Evolutionary conservation across 2,113 vertebrate species (phyloP), one percentile per base, ranked within the genome.

Genomic region (Corythornis madagascariensis): DNA sequence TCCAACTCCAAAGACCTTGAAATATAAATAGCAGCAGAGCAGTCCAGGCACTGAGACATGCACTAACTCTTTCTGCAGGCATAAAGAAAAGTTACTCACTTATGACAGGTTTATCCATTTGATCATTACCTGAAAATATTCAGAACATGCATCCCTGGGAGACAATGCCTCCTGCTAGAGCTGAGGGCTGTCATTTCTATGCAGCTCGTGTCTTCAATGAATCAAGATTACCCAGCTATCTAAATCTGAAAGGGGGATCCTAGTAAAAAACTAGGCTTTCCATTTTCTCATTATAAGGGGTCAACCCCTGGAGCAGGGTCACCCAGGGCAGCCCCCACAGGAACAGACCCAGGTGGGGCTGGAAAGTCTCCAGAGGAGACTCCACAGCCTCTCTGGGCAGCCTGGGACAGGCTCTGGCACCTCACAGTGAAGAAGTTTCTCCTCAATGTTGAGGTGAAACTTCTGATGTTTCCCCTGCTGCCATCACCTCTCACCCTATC

Each of bases 141-240:
- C 92, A 67, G 66, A 92, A 76, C 66, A 35, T 53, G 40, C 29
- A 72, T 76, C 79, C 78, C 83, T 79, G 42, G 60, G 67, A 95
- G 75, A 76, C 53, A 87, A 87, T 60, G 35, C 10, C 64, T 52
- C 69, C 69, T 88, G 42, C 76, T 16, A 48, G 42, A 33, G 80
- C 84, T 92, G 77, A 95, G 64, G 55, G 80, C 69, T 92, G 72
- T 92, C 91, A 35, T 86, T 79, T 95, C 89, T 88, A 85, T 57
- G 71, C 59, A 89, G 43, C 29, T 94, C 60, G 56, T 74, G 42
- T 42, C 71, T 91, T 89, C 48, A 79, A 45, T 45, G 59, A 79
- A 67, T 88, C 73, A 88, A 90, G 76, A 86, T 76, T 94, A 93
- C 52, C 64, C 64, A 80, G 64, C 64, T 72, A 42, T 35, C 55